Conservation (phyloP, 2,888 invertebrate species). For the Augochlorella aurata region DNA sequence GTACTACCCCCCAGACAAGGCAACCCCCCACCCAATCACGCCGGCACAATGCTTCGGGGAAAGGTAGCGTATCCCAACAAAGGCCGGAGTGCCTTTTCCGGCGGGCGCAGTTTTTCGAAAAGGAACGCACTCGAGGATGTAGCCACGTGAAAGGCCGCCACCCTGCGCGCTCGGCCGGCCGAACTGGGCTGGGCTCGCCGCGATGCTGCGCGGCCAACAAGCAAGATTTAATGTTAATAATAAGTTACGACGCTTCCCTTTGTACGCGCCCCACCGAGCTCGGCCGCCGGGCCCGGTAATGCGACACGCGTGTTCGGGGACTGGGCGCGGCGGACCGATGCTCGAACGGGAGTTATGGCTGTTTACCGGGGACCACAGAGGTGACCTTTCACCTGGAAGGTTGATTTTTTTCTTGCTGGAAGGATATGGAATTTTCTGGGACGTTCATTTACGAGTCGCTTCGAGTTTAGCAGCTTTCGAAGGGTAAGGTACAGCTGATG, state of each 20-base stretch:
- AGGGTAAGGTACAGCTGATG: too few species aligned
- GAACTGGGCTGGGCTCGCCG: too few species aligned
- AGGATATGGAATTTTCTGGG: too few species aligned
- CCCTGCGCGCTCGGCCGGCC: not conserved
- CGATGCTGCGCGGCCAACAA: not conserved
- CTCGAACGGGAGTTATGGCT: too few species aligned
- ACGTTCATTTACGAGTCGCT: too few species aligned
- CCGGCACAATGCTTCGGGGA: constrained; percentile 60
- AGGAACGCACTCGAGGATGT: constrained; percentile 21
- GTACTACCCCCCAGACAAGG: constrained; percentile 47
- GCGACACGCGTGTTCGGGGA: not conserved
- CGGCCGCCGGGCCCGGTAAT: not conserved
- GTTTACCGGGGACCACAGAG: too few species aligned
- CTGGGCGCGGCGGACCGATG: not conserved
- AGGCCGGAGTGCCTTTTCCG: constrained; percentile 64
- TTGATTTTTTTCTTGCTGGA: too few species aligned
- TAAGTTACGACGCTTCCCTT: constrained; percentile 27
- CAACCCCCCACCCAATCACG: constrained; percentile 47
- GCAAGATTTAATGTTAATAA: constrained; percentile 33
- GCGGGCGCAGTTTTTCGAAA: constrained; percentile 52
- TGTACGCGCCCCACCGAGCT: not conserved
- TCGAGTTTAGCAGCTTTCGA: too few species aligned
- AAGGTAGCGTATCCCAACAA: constrained; percentile 59
- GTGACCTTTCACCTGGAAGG: too few species aligned
- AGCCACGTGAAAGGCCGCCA: constrained; percentile 2